A percentile compares a stretch with the other conserved stretches of the same genome.
Evolutionary conservation across 2,113 vertebrate species (phyloP).

Genomic region (Scopus umbretta): DNA sequence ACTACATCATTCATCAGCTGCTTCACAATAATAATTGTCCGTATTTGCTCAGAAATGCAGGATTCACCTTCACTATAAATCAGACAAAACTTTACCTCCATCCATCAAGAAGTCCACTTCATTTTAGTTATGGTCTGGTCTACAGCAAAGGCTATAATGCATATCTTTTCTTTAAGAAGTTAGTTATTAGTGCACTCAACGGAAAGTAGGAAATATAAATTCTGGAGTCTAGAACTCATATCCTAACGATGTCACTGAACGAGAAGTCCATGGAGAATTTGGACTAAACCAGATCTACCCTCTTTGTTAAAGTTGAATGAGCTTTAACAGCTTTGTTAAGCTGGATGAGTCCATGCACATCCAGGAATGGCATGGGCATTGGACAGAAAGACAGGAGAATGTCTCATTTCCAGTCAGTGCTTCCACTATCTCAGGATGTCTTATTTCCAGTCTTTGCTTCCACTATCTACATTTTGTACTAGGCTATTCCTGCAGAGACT

Average conservation of each 20-base stretch:
- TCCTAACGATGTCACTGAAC: background rate
- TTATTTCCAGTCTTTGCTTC: background rate
- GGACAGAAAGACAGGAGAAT: background rate
- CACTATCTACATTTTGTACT: background rate
- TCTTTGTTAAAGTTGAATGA: background rate
- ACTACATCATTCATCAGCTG: background rate
- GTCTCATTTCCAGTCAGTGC: background rate
- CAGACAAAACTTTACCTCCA: background rate
- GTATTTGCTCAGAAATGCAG: background rate
- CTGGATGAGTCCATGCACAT: too few relatives aligned
- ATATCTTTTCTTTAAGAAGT: background rate
- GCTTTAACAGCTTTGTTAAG: too few relatives aligned
- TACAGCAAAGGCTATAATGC: background rate
- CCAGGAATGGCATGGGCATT: background rate
- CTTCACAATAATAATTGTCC: background rate
- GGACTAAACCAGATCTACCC: background rate
- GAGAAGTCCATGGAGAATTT: background rate
- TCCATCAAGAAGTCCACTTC: background rate
- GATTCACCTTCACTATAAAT: background rate
- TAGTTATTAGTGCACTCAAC: background rate
- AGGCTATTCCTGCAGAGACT: background rate
- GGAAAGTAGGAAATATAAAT: background rate
- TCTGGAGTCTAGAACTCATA: background rate
- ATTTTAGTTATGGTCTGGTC: background rate
- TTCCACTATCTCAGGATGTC: background rate